Evolutionary conservation across 2,797 vertebrate species (phyloP), one percentile per base, ranked within the genome.

Genomic region (Propithecus perrieri): DNA sequence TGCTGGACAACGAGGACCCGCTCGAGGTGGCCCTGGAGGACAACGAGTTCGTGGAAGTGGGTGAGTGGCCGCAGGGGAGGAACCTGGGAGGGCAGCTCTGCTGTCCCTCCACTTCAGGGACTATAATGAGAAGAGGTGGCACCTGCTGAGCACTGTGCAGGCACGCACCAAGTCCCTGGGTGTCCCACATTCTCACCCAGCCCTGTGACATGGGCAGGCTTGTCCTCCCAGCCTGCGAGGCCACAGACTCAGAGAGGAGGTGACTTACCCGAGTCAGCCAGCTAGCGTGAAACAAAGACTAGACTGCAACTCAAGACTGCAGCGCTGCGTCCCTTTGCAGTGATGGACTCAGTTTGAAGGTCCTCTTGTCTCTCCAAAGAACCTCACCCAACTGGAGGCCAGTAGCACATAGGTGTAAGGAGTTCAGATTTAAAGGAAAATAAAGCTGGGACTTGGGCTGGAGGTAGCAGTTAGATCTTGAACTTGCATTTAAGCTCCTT

Each of bases 41-140:
- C 98, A 99, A 99, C 57, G 99, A 99, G 96, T 99, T 99, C 97
- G 99, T 99, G 26, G 99, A 99, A 98, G 98, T 99, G 72, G 99
- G 99, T 99, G 99, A 99, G 98, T 94, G 81, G 41, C n/a, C 0
- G 0, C 33, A 15, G 50, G 63, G 22, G 10, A 35, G 26, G 12
- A 10, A 12, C 20, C 35, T 4, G 9, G 48, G 63, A 43, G 41
- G 67, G 20, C 35, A 38, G 15, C 11, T 20, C 41, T 1, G 1
- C 2, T 13, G 69, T 15, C 14, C 46, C 22, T 7, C 12, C 14
- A 0, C 41, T 2, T 22, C 28, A 0, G 28, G 71, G 53, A 11
- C 50, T 10, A 59, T 28, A 89, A 24, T 2, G 5, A n/a, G 48
- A 22, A 38, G 43, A 15, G 4, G 41, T 1, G 6, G 6, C 41